These are phyloP conservation scores for Phylloscopus trochiloides DNA, from an alignment of 2,113 vertebrate species.

Conservation along the genomic window DNA sequence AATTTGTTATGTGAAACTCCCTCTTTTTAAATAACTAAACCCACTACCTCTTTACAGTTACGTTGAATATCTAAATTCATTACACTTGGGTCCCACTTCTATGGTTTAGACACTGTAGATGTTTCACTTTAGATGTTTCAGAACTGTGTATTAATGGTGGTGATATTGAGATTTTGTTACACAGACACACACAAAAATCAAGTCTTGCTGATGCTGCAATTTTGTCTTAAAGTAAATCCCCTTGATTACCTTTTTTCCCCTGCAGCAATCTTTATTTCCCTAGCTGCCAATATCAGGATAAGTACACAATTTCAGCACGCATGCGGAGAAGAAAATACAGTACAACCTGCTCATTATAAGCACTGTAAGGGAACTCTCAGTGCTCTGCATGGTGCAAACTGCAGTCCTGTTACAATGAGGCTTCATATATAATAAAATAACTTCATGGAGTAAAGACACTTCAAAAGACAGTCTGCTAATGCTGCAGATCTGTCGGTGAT, in stretches of 20 bases:
- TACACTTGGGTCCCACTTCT: neutral
- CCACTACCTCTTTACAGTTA: neutral
- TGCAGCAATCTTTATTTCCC: conserved; percentile 15
- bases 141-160: neutral
- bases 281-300: neutral
- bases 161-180: neutral
- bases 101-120: neutral
- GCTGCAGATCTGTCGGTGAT: neutral
- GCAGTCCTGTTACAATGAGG: neutral
- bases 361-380: neutral
- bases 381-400: neutral
- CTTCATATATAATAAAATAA: neutral
- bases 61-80: neutral
- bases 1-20: neutral
- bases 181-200: neutral
- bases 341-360: neutral
- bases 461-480: neutral
- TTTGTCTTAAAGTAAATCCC: neutral
- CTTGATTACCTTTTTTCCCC: neutral
- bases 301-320: neutral
- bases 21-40: neutral
- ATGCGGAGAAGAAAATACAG: neutral
- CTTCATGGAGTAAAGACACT: neutral
- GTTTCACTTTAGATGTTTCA: neutral
- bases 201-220: neutral